Conservation (phyloP, 1,140 invertebrate species). For the Parasteatoda tepidariorum region DNA sequence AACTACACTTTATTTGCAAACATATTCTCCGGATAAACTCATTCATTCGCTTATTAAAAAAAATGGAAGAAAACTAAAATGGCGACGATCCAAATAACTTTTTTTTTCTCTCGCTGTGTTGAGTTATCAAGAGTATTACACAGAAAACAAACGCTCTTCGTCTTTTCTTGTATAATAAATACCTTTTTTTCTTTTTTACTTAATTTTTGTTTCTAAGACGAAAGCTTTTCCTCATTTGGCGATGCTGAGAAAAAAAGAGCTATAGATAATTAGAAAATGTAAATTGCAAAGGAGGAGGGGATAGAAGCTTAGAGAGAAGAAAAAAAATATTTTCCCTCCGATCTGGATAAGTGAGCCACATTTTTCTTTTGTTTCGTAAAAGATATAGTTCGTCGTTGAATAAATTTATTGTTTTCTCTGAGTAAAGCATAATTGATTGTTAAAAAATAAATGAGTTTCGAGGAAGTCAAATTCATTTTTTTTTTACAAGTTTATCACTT, state of each 20-base stretch:
- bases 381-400: conserved; percentile 11
- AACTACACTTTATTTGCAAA: conserved; percentile 51
- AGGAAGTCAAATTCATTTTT: not conserved
- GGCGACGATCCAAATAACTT: conserved; percentile 27
- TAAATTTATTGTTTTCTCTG: not conserved
- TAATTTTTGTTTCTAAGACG: not conserved
- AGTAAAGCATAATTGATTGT: not conserved
- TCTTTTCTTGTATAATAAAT: conserved; percentile 20
- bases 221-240: conserved; percentile 30
- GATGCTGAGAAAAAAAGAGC: conserved; percentile 27
- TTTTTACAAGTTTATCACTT: not conserved
- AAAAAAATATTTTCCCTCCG: conserved; percentile 35
- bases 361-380: conserved; percentile 14
- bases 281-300: conserved; percentile 36
- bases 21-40: conserved; percentile 52
- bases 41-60: conserved; percentile 43
- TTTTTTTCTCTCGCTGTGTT: conserved; percentile 12
- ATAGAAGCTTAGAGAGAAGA: conserved; percentile 2
- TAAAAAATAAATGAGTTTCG: not conserved
- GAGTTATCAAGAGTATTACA: not conserved
- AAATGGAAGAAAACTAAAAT: conserved; percentile 35
- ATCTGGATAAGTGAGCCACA: conserved; percentile 27
- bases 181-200: conserved; percentile 21
- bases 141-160: not conserved
- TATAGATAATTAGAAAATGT: conserved; percentile 60